Conservation (phyloP, 2,113 vertebrate genomes). For the Pimephales promelas region DNA sequence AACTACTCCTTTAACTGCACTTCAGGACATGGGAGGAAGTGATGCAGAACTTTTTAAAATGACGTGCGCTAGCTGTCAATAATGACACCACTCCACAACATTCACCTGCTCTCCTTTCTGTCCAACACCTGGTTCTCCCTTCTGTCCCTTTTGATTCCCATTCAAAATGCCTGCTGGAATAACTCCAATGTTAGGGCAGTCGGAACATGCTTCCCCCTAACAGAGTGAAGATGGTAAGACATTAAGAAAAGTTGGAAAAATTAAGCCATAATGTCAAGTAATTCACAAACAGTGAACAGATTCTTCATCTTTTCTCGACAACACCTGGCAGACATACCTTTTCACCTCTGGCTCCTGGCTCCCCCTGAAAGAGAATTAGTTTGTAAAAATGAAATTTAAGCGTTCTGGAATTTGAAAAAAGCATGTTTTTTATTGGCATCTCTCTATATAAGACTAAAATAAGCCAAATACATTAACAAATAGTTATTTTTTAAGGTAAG, state of each 20-base stretch:
- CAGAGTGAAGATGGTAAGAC: neutral
- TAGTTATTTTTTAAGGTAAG: neutral
- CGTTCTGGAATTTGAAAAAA: slow-evolving; percentile 17
- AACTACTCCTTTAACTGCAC: no score
- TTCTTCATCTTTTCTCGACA: slow-evolving; percentile 30
- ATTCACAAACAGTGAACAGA: neutral
- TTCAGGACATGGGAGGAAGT: neutral
- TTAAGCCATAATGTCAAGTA: neutral
- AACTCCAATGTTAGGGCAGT: slow-evolving; percentile 67
- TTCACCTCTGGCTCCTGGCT: slow-evolving; percentile 75
- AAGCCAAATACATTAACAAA: neutral
- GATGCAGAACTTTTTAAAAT: neutral
- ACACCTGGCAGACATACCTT: slow-evolving; percentile 68
- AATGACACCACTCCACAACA: neutral
- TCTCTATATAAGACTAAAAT: neutral
- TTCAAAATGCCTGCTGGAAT: slow-evolving; percentile 51
- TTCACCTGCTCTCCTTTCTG: slow-evolving; percentile 70
- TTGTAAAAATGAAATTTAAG: slow-evolving; percentile 23
- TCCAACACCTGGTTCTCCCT: slow-evolving; percentile 67
- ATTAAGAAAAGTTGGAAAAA: neutral
- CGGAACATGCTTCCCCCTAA: slow-evolving; percentile 73
- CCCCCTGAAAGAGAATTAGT: slow-evolving; percentile 69
- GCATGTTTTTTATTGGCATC: no score
- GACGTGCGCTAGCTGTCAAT: neutral
- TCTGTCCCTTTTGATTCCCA: slow-evolving; percentile 64